Evolutionary conservation across 2,113 vertebrate species (phyloP).

Genomic region (Cochlearius cochlearius): DNA sequence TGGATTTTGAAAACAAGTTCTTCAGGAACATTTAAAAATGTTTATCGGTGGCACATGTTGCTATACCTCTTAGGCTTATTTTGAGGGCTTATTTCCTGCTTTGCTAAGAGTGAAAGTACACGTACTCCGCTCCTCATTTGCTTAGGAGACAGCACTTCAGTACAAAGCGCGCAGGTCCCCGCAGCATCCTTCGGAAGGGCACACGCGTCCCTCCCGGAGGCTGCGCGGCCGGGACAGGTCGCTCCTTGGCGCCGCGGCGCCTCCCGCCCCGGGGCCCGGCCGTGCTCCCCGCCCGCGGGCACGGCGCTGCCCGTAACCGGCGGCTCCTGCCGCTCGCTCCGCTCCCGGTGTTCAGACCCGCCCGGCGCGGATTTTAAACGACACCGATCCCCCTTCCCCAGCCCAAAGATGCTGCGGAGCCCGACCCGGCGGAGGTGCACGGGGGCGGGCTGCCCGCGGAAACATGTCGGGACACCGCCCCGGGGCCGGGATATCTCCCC

Average conservation of each 20-base stretch:
- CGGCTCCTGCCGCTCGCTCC: background rate
- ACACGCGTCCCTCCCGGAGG: background rate
- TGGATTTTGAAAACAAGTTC: rapidly evolving
- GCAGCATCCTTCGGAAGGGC: background rate
- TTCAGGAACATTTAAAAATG: background rate
- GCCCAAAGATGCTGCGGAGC: background rate
- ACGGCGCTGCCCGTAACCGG: background rate
- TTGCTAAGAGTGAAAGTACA: constrained; percentile 15
- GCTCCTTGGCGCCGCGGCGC: background rate
- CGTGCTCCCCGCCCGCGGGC: background rate
- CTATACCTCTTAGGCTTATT: background rate
- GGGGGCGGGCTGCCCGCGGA: background rate
- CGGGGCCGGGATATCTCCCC: too few species aligned
- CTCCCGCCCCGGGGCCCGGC: background rate
- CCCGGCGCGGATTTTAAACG: background rate
- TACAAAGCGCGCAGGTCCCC: background rate
- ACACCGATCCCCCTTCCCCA: background rate
- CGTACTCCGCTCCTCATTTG: background rate
- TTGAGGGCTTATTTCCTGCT: constrained; percentile 46
- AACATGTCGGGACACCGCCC: background rate
- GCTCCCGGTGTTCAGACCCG: background rate
- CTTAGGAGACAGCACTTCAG: background rate
- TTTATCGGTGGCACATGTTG: background rate
- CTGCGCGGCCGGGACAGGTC: background rate
- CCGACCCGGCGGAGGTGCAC: background rate